Evolutionary conservation across 2,888 invertebrate species (phyloP), one percentile per base, ranked within the genome.

Genomic region (Pristionchus fissidentatus): DNA sequence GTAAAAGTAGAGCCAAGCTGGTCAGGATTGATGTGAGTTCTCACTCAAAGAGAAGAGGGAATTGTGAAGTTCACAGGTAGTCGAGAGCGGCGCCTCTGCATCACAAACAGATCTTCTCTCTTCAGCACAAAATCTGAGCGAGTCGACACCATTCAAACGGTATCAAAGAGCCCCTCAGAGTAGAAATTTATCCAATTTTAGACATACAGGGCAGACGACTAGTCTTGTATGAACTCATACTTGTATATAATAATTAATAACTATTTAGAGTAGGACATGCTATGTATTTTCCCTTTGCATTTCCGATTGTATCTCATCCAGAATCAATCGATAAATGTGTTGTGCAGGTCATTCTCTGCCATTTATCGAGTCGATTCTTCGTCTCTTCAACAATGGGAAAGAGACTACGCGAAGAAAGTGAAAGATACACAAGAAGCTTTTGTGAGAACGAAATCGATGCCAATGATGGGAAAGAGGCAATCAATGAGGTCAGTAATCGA

Each of bases 21-120:
- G 90, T 91, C 22, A 90, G 91, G 55, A 92, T 92, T 66, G 90
- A 92, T 87, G 90, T 90, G 35, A 77, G 70, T 49, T 19, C 0
- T 19, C 7, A 57, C 5, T 10, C 4, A 81, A 62, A 26, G 57
- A 80, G n/a, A 60, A 29, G 8, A 43, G 2, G 49, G 29, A 3
- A 22, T 35, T 10, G 4, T 29, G 13, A 49, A 10, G 13, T 49
- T 49, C 49, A 35, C 49, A 82, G 82, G 82, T 82, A 7, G 82
- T 82, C 13, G 82, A 82, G 29, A 46, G 70, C 38, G 70, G 70
- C n/a, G 13, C 66, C 3, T 26, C 35, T 35, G 35, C 82, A 1
- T 82, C 82, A 8, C 49, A 49, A 26, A 49, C 46, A 15, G 82
- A 82, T 41, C 52, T 82, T 22, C 70, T 82, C 10, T 46, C 82